phyloP scores from a whole-genome alignment of 2,888 invertebrate species.

The Pterostichus niger region DNA sequence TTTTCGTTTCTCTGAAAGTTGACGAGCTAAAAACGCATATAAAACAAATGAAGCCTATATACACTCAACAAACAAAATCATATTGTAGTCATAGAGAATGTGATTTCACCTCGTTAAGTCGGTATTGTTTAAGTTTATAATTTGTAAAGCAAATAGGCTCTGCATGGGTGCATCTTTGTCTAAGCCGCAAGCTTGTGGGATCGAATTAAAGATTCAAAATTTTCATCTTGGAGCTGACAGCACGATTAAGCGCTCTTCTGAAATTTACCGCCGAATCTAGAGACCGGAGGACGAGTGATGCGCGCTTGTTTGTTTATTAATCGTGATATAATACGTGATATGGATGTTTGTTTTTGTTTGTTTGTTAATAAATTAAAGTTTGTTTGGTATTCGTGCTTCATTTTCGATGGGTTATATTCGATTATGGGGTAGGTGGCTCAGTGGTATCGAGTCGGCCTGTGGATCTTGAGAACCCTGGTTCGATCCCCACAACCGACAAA shows the following conservation, averaged over 20 bases:
- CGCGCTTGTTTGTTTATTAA: constrained; percentile 25
- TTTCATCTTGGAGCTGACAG: constrained; percentile 44
- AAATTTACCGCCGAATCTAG: constrained; percentile 38
- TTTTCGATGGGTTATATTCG: too few species aligned
- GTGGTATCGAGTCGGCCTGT: too few species aligned
- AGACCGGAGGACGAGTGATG: constrained; percentile 10
- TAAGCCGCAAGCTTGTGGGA: background rate
- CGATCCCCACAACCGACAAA: too few species aligned
- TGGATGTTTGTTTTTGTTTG: constrained; percentile 8
- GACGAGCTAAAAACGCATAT: too few species aligned
- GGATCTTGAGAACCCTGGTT: too few species aligned
- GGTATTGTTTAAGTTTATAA: constrained; percentile 30
- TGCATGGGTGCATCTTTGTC: constrained; percentile 22
- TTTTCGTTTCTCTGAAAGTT: too few species aligned
- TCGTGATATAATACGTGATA: background rate
- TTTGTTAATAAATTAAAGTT: too few species aligned
- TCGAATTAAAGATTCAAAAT: constrained; percentile 49
- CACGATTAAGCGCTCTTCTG: constrained; percentile 43
- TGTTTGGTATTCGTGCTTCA: too few species aligned
- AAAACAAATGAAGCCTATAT: background rate
- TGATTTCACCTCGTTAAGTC: constrained; percentile 4
- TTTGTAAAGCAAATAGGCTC: constrained; percentile 11
- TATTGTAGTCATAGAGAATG: constrained; percentile 14
- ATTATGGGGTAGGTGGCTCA: too few species aligned
- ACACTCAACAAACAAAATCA: constrained; percentile 16